Evolutionary conservation across 30 jellyfish, hydroid and myxozoan genomes (phyloP).

Genomic region (Morbakka virulenta): DNA sequence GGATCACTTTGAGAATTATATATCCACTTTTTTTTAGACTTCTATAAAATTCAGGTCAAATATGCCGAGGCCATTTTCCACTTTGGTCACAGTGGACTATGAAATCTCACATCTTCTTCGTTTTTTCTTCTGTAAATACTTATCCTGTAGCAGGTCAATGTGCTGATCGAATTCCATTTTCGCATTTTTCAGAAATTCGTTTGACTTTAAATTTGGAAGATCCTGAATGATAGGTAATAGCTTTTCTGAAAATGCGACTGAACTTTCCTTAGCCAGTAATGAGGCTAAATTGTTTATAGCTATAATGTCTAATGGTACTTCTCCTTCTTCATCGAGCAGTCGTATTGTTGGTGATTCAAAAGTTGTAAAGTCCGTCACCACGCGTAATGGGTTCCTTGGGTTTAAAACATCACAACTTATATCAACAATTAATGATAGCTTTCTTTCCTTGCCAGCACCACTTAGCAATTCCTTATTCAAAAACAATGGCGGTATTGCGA

Average conservation of each 20-base stretch:
- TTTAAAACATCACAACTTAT: constrained; percentile 66
- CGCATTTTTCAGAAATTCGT: constrained; percentile 42
- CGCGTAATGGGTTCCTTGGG: constrained; percentile 68
- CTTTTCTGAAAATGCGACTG: constrained; percentile 38
- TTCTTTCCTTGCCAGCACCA: constrained; percentile 5
- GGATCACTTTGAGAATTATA: too few species aligned
- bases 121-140: too few species aligned
- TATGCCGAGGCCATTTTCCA: too few species aligned
- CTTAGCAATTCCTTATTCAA: constrained; percentile 24
- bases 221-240: constrained; percentile 30
- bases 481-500: constrained; percentile 34
- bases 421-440: constrained; percentile 58
- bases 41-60: too few species aligned
- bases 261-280: constrained; percentile 56
- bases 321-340: constrained; percentile 16
- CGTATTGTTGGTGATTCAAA: constrained; percentile 41
- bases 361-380: constrained; percentile 40
- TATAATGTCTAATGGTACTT: constrained; percentile 24
- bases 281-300: constrained; percentile 70
- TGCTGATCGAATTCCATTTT: too few species aligned
- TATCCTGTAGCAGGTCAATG: too few species aligned
- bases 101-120: too few species aligned
- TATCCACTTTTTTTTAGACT: too few species aligned
- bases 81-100: too few species aligned
- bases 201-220: constrained; percentile 24